phyloP scores from a whole-genome alignment of 2,113 vertebrate species.

The Burhinus oedicnemus region DNA sequence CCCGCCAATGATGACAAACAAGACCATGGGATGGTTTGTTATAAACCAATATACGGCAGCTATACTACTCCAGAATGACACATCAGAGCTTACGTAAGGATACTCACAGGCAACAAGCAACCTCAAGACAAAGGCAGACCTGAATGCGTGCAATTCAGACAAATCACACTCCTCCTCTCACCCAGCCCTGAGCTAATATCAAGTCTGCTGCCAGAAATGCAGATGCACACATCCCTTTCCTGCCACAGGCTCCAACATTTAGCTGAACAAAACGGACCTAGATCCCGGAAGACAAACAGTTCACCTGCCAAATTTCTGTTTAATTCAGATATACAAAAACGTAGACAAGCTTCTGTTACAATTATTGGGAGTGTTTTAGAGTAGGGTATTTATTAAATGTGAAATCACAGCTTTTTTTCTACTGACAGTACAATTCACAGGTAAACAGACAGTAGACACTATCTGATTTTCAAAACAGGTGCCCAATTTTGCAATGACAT shows the following conservation, averaged over 20 bases:
- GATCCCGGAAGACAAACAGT: background rate
- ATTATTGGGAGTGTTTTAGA: background rate
- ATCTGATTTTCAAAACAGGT: background rate
- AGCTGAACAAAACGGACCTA: background rate
- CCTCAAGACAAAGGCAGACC: background rate
- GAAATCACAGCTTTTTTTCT: background rate
- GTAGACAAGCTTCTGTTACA: background rate
- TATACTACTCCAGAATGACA: background rate
- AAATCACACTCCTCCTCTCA: background rate
- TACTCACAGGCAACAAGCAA: background rate
- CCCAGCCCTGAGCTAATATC: background rate
- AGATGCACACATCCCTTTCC: background rate
- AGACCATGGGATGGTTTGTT: background rate
- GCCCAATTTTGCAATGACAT: background rate
- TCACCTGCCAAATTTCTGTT: background rate
- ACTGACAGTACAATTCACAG: background rate
- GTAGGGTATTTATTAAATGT: background rate
- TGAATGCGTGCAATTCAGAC: rapidly evolving
- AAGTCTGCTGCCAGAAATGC: background rate
- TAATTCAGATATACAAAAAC: background rate
- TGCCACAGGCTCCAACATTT: rapidly evolving
- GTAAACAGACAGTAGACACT: background rate
- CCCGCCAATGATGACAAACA: background rate
- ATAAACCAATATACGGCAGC: background rate
- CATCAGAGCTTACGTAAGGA: background rate